Percentiles rank a stretch among this genome's conserved stretches.
Evolutionary conservation across 1,140 invertebrate genomes (phyloP).

Genomic region (Neocloeon triangulifer): DNA sequence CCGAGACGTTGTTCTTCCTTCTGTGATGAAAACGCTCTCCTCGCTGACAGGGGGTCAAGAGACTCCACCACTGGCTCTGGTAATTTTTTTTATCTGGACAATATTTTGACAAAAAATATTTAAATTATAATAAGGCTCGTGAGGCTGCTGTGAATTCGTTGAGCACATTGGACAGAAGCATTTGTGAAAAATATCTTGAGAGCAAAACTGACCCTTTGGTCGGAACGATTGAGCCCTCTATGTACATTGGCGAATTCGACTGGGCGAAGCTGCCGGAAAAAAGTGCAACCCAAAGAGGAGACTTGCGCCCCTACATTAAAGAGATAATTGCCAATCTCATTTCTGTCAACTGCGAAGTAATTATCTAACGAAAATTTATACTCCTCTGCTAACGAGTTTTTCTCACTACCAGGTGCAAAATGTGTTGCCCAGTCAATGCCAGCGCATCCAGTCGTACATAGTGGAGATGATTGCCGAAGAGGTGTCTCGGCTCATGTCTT

Average conservation of each 20-base stretch:
- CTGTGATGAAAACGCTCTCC: too few species aligned
- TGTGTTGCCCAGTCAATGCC: constrained; percentile 52
- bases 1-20: constrained; percentile 41
- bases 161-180: too few species aligned
- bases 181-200: too few species aligned
- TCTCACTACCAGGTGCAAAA: constrained; percentile 35
- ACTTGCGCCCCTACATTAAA: constrained; percentile 74
- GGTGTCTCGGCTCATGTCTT: constrained; percentile 61
- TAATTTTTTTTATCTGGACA: constrained; percentile 15
- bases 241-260: constrained; percentile 76
- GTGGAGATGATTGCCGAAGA: constrained; percentile 82
- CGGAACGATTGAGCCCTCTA: constrained; percentile 81
- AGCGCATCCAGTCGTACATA: constrained; percentile 57
- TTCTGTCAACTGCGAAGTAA: constrained; percentile 75
- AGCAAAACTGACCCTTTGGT: constrained; percentile 80
- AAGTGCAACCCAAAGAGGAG: constrained; percentile 46
- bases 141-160: not conserved
- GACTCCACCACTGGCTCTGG: too few species aligned
- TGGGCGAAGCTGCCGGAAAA: constrained; percentile 28
- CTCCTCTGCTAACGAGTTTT: constrained; percentile 4
- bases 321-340: constrained; percentile 82
- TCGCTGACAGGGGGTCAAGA: too few species aligned
- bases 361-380: not conserved
- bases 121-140: not conserved
- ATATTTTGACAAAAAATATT: not conserved